Conservation (phyloP, 2,113 vertebrate genomes). For the Athene noctua region DNA sequence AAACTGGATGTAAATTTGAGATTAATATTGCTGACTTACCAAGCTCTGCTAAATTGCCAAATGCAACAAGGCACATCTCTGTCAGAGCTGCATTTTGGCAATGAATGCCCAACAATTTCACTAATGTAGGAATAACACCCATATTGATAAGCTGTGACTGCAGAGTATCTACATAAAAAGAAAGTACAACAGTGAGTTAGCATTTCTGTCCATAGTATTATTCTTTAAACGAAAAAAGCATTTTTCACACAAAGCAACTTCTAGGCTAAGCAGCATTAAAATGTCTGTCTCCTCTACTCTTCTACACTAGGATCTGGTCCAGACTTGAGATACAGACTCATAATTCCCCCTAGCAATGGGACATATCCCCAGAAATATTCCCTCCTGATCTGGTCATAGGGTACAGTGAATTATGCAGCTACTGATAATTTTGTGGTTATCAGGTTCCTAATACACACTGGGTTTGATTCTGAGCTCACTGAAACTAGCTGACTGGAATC, state of each 20-base stretch:
- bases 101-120: slow-evolving; percentile 92
- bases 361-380: background rate
- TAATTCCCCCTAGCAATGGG: background rate
- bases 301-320: slow-evolving; percentile 3
- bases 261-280: background rate
- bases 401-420: background rate
- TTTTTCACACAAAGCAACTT: slow-evolving; percentile 22
- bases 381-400: background rate
- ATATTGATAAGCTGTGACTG: slow-evolving; percentile 97
- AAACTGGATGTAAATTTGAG: background rate
- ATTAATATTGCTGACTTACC: slow-evolving; percentile 77
- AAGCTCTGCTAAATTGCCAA: slow-evolving; percentile 97
- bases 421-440: background rate
- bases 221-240: background rate
- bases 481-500: background rate
- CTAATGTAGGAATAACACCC: slow-evolving; percentile 96
- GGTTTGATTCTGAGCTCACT: slow-evolving; percentile 2
- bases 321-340: background rate
- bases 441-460: background rate
- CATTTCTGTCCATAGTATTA: background rate
- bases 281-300: background rate
- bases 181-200: slow-evolving; percentile 43
- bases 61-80: slow-evolving; percentile 99
- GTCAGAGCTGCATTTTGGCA: slow-evolving; percentile 92
- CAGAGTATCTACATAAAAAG: slow-evolving; percentile 85